Percentiles rank a stretch among this genome's conserved stretches.
These are phyloP conservation scores for Leuctra nigra DNA, from an alignment of 2,888 invertebrate species.

Conservation along the genomic window DNA sequence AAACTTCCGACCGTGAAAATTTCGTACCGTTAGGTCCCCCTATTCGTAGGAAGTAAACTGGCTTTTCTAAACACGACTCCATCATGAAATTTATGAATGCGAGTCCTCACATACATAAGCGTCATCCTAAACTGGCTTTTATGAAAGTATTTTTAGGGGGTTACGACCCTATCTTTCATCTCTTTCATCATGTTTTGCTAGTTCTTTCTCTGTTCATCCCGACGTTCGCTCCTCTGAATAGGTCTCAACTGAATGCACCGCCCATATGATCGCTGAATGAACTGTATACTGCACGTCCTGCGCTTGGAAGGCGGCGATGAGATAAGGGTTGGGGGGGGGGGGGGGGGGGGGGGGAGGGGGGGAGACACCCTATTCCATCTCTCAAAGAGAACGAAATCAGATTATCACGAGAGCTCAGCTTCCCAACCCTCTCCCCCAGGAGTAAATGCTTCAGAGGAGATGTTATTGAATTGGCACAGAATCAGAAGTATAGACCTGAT, in stretches of 20 bases:
- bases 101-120: slow-evolving; percentile 13
- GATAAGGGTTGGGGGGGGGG: slow-evolving; percentile 3
- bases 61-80: slow-evolving; percentile 16
- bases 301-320: slow-evolving; percentile 4
- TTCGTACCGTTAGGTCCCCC: slow-evolving; percentile 5
- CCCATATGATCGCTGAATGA: slow-evolving; percentile 12
- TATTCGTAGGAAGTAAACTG: slow-evolving; percentile 10
- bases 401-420: slow-evolving; percentile 21
- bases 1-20: slow-evolving; percentile 14
- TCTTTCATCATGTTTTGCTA: slow-evolving; percentile 10
- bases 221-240: no score
- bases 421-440: not conserved
- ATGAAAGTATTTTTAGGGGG: slow-evolving; percentile 16
- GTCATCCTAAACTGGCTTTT: slow-evolving; percentile 16
- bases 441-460: slow-evolving; percentile 2
- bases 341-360: not conserved
- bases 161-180: slow-evolving; percentile 8
- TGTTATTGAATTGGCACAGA: slow-evolving; percentile 24
- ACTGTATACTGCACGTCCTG: not conserved
- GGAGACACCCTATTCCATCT: slow-evolving; percentile 23
- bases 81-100: slow-evolving; percentile 16
- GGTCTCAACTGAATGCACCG: slow-evolving; percentile 1
- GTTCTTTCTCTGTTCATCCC: slow-evolving; percentile 7
- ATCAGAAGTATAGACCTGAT: slow-evolving; percentile 6
- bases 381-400: slow-evolving; percentile 26